These are phyloP conservation scores for Leptogaster cylindrica DNA, from an alignment of 2,888 invertebrate species.

Conservation along the genomic window DNA sequence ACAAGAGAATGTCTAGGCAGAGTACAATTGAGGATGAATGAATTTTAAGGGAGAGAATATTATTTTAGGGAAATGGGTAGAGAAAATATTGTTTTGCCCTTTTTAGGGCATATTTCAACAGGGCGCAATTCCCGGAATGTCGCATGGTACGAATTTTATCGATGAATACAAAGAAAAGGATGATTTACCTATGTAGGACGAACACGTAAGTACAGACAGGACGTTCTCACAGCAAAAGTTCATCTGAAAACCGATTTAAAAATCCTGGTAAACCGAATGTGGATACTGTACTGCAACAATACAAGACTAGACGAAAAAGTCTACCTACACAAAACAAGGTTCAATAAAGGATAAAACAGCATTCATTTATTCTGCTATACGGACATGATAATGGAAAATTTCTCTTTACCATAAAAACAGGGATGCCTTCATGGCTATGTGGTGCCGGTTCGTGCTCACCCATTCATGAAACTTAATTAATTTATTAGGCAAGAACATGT, in stretches of 20 bases:
- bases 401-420: too few species aligned
- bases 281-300: not conserved
- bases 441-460: conserved; percentile 24
- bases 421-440: not conserved
- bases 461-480: conserved; percentile 33
- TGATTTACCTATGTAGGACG: too few species aligned
- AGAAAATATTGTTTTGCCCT: not conserved
- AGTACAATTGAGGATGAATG: not conserved
- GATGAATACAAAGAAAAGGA: not conserved
- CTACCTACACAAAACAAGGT: too few species aligned
- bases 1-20: not conserved
- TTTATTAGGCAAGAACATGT: conserved; percentile 24
- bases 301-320: not conserved
- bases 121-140: not conserved
- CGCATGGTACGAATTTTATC: not conserved
- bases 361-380: too few species aligned
- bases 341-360: too few species aligned
- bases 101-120: not conserved
- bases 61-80: not conserved
- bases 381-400: too few species aligned
- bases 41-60: conserved; percentile 3
- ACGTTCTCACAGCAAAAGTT: too few species aligned
- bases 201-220: too few species aligned
- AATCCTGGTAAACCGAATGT: too few species aligned
- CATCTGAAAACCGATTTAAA: too few species aligned